Base-by-base conservation (phyloP, 1,140 invertebrate species). In the Homalodisca vitripennis region DNA sequence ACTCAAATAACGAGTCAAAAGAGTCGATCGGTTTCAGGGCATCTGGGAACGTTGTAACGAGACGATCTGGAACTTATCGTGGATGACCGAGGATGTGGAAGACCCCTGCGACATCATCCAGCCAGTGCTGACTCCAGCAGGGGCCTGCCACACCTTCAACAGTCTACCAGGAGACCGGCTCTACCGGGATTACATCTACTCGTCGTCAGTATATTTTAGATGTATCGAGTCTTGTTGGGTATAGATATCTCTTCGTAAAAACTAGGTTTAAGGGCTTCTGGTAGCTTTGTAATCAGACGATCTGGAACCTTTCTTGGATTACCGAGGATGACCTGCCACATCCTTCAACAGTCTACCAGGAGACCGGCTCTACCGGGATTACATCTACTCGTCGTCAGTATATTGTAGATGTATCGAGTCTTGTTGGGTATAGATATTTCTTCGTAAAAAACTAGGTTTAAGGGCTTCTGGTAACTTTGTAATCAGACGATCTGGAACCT, bases 131-230 rank as follows among this genome's bases (percentile, higher is more conserved):
- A 70, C 60, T n/a, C 22, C n/a, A 32, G 26, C 41, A 6, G 72
- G 72, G 3, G 29, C 71, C 65, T 73, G 72, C 47, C 67, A 70
- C 48, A 72, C 70, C 13, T 55, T 73, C 34, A 73, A 73, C 34
- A 51, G 68, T 30, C 17, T 73, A 47, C 70, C 72, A n/a, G 67
- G 62, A 3, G 29, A 70, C 22, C 51, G 20, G 10, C 32, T 66
- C 12, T 64, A 64, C 22, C 62, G 62, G 14, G 29, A 29, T 2
- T 32, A 17, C 12, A 17, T 46, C 34, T 41, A 64, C 34, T 34
- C n/a, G 3, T 20, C 6, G 62, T 64, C 14, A 64, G 34, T 41
- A 10, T 17, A 17, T 17, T 17, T 10, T 10, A 41, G 34, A 10
- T 41, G 34, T 41, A 53, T 53, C 20, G 48, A 53, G 48, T 53